Evolutionary conservation across 2,113 vertebrate species (phyloP).

Genomic region (Lophura nycthemera): DNA sequence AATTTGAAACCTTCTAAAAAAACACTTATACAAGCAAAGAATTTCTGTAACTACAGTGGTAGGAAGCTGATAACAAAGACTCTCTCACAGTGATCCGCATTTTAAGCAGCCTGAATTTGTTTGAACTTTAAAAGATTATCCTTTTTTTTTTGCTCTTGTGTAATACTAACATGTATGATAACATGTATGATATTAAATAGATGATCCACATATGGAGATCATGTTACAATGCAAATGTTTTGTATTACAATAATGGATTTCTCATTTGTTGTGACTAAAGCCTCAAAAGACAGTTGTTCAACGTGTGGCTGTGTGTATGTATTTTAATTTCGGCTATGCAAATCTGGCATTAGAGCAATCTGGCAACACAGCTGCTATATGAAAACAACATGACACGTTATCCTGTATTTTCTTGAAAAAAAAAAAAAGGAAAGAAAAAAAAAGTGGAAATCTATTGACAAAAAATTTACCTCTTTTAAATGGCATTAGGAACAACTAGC

Average conservation of each 20-base stretch:
- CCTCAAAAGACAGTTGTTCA: neutral
- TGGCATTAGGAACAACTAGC: neutral
- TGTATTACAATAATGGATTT: neutral
- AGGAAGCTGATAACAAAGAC: neutral
- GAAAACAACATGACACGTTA: neutral
- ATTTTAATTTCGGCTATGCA: neutral
- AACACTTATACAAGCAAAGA: neutral
- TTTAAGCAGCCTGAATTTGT: neutral
- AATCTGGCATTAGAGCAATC: neutral
- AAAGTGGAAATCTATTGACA: neutral
- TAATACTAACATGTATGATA: neutral
- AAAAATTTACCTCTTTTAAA: neutral
- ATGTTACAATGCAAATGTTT: neutral
- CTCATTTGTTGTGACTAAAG: neutral
- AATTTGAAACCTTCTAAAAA: neutral
- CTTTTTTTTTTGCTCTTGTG: neutral
- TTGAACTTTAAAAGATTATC: neutral
- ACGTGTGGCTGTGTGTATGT: neutral
- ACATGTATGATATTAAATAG: neutral
- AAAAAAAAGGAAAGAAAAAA: neutral
- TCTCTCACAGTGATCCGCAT: too few relatives aligned
- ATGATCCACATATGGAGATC: neutral
- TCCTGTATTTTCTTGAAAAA: neutral
- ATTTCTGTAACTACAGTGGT: neutral
- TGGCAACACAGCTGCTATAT: neutral